Evolutionary conservation across 2,888 invertebrate species (phyloP).

Genomic region (Harpagoxenus sublaevis): DNA sequence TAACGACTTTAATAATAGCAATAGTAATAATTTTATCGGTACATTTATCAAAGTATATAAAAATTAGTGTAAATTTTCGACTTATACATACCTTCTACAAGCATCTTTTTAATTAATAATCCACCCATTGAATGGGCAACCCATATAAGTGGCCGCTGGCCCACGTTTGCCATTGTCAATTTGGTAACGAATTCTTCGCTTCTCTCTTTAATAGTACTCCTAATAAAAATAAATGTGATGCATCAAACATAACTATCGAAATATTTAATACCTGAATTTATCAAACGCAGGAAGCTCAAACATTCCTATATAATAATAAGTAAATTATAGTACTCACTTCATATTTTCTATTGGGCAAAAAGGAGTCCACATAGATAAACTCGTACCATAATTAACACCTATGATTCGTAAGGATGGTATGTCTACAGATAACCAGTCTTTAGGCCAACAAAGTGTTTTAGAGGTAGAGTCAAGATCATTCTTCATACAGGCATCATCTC

Average conservation of each 20-base stretch:
- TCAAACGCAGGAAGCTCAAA: not conserved
- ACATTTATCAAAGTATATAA: not conserved
- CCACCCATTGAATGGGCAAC: slow-evolving; percentile 99
- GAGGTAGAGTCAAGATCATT: slow-evolving; percentile 78
- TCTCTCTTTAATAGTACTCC: slow-evolving; percentile 89
- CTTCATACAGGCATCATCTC: slow-evolving; percentile 77
- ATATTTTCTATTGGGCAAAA: slow-evolving; percentile 89
- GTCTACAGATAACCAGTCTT: slow-evolving; percentile 96
- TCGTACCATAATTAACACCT: slow-evolving; percentile 96
- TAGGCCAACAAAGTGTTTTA: slow-evolving; percentile 95
- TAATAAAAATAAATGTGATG: slow-evolving; percentile 60
- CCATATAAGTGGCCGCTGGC: slow-evolving; percentile 95
- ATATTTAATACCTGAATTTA: slow-evolving; percentile 2
- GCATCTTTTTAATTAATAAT: slow-evolving; percentile 94
- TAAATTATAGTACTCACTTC: slow-evolving; percentile 80
- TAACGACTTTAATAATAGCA: not conserved
- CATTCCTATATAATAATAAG: not conserved
- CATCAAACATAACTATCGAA: not conserved
- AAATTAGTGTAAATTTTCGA: slow-evolving; percentile 19
- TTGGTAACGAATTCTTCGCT: slow-evolving; percentile 90
- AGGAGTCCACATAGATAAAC: slow-evolving; percentile 93
- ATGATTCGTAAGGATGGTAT: slow-evolving; percentile 92
- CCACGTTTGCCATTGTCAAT: slow-evolving; percentile 92
- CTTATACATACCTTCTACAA: slow-evolving; percentile 88
- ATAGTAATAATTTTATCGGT: slow-evolving; percentile 3